Evolutionary conservation across 2,797 vertebrate genomes (phyloP), one percentile per base, ranked within the genome.

Genomic region (Staurois parvus): DNA sequence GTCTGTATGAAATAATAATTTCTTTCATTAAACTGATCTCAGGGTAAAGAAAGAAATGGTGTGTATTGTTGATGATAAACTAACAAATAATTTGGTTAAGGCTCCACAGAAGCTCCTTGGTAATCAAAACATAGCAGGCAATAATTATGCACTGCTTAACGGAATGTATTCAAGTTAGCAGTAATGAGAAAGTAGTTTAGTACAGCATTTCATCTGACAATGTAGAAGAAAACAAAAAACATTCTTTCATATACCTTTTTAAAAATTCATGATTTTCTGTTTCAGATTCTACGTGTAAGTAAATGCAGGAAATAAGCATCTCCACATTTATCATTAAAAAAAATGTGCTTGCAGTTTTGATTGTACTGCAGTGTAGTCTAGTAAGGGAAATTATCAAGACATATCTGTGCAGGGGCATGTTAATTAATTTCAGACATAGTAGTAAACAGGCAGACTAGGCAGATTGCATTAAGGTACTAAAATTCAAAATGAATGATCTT

Each of bases 41-140:
- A 68, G 59, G 32, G 74, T 59, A 79, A 68, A 73, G 37, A 72
- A 81, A 72, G 28, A 73, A 83, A 78, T 73, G 30, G 29, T 11
- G 30, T 52, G 59, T 34, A 86, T 83, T 86, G 80, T 86, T 59
- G 56, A 83, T 86, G 81, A 74, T 79, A 76, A 81, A 64, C 72
- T 76, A 74, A 85, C 72, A 86, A 78, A 78, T 83, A 83, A 81
- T 86, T 78, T 83, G 67, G 52, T 68, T 83, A 83, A 30, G 45
- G 59, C 64, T 79, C 59, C 32, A 42, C 75, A 67, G 68, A 78
- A 70, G 75, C 40, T 37, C 30, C 40, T 45, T 73, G 75, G 37
- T 79, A 86, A 86, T 86, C 75, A 83, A 68, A 83, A 74, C 68
- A 83, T 68, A 73, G 64, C 78, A 70, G 52, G 37, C 73, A 64